Evolutionary conservation across 2,113 vertebrate genomes (phyloP).

Genomic region (human (Homo sapiens)): DNA sequence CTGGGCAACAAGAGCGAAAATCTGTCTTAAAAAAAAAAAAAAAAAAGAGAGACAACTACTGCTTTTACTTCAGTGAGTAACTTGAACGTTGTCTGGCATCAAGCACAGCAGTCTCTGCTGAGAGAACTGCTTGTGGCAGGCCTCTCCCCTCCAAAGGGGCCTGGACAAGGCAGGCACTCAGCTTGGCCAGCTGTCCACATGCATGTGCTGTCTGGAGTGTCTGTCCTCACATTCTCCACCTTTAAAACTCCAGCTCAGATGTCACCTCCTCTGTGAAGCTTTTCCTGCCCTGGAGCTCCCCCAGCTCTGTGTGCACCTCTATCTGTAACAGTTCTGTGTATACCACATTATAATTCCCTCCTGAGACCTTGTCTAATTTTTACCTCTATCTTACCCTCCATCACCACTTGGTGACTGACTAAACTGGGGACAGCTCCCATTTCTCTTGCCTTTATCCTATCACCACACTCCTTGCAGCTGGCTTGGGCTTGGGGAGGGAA

Average conservation of each 20-base stretch:
- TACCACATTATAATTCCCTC: neutral
- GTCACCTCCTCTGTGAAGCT: neutral
- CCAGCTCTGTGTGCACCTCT: neutral
- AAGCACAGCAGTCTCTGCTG: neutral
- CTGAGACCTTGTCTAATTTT: neutral
- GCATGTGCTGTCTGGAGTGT: neutral
- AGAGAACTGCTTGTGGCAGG: neutral
- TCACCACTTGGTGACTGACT: neutral
- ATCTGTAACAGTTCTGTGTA: neutral
- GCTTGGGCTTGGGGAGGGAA: neutral
- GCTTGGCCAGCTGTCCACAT: too few relatives aligned
- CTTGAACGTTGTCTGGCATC: neutral
- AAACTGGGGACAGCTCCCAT: neutral
- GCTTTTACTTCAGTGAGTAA: neutral
- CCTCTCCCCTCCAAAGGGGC: neutral
- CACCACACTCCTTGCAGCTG: neutral
- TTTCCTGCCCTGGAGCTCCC: neutral
- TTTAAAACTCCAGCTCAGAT: neutral
- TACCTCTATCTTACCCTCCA: neutral
- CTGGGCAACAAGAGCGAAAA: too few relatives aligned
- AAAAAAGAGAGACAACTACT: neutral
- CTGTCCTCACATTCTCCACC: neutral
- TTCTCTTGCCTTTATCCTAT: neutral
- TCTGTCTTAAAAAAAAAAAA: too few relatives aligned
- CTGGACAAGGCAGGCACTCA: neutral